A percentile compares a stretch with the other conserved stretches of the same genome.
These are phyloP conservation scores for Caenorhabditis remanei DNA, from an alignment of 1,140 invertebrate genomes.

Conservation along the genomic window DNA sequence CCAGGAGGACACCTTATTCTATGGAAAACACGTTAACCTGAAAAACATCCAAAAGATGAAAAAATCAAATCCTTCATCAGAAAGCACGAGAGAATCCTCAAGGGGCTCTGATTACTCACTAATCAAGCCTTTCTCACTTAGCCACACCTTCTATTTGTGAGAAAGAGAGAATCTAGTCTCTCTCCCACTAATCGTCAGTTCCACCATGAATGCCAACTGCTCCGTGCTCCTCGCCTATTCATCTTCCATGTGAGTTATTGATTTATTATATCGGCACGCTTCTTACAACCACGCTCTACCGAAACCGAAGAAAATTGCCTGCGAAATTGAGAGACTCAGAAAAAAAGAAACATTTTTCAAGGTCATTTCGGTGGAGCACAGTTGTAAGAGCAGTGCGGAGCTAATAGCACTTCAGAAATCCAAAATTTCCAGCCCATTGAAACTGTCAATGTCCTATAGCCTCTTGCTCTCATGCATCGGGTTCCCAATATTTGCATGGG, in stretches of 20 bases:
- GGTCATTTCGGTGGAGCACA: no score
- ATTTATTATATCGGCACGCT: background rate
- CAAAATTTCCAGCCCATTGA: background rate
- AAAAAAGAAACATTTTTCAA: no score
- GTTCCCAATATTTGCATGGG: background rate
- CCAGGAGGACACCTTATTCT: no score
- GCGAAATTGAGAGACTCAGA: no score
- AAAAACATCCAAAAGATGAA: background rate
- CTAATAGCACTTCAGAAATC: no score
- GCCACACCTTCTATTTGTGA: constrained; percentile 9
- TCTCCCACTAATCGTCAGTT: background rate
- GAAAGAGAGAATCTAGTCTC: background rate
- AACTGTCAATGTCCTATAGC: background rate
- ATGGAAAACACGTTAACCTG: background rate
- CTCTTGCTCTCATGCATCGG: background rate
- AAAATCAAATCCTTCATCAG: no score
- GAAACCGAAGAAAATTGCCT: no score
- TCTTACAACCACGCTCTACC: no score
- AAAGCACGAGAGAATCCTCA: constrained; percentile 13
- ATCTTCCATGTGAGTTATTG: background rate
- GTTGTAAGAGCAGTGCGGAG: no score
- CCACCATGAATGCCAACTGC: constrained; percentile 20
- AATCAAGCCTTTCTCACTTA: background rate
- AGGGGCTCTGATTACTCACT: background rate
- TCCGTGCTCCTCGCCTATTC: background rate